Evolutionary conservation across 64 coral and sea anemone species (phyloP), one percentile per base, ranked within the genome.

Genomic region (Actinia equina): DNA sequence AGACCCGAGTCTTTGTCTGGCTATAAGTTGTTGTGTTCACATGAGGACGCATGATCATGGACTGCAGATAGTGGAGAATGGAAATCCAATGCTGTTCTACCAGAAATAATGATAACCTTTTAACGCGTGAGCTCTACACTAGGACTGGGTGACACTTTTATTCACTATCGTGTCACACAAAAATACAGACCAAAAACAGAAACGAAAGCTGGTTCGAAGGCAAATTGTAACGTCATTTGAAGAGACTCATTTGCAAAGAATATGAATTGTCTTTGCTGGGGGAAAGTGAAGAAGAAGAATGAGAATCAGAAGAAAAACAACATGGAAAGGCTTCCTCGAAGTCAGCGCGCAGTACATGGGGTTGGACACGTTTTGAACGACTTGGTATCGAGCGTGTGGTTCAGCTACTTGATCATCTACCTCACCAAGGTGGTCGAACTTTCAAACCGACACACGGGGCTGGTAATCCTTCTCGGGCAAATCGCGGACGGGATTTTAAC

Each of bases 301-400:
- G 14, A 23, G 7, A 10, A 17, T 2, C 42, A 81, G 7, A 85
- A 85, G 11, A 76, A 88, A 69, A 49, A 52, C 13, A 13, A 57
- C 2, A 5, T 57, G 5, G 27, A 60, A 26, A 83, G 42, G 71
- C 87, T 91, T 7, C 71, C 83, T 13, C 3, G 55, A 16, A 23
- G 65, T 45, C 86, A 93, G 20, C 81, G 77, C 44, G 71, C 79
- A 61, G 80, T 70, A 2, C 85, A 88, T 22, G 86, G 86, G 11
- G 91, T 88, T 79, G 91, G 91, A 67, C 91, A 93, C 23, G 86
- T 93, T 52, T n/a, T 93, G 86, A 93, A 93, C 67, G 91, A 93
- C 81, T 86, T 93, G 7, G 86, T 71, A 54, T 79, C 86, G 44
- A 84, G 82, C 43, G 52, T 85, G 0, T 93, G 91, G 91, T 93